Base-by-base conservation (phyloP, 2,113 vertebrate genomes). In the Megaptera novaeangliae region DNA sequence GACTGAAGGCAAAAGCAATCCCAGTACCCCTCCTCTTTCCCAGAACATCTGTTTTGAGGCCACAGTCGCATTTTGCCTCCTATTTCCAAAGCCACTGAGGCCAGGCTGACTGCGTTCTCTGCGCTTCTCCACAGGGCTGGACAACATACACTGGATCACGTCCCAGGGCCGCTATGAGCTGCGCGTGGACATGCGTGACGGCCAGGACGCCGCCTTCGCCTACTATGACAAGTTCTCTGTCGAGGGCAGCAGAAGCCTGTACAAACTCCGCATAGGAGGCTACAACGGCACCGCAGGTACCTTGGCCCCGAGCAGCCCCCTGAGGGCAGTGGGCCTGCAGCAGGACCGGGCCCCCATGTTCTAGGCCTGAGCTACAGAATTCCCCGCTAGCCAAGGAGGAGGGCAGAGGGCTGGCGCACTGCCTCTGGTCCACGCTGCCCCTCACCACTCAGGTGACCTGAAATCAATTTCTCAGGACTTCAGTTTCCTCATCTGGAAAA, bases 261-360 rank as follows among this genome's bases (percentile, higher is more conserved):
- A 99, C 98, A 99, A 99, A 97, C 99, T 99, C 85, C 98, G 99
- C 25, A 98, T 99, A 55, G 99, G 99, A 95, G 98, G 99, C 97
- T 99, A 99, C 99, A 99, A 99, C 0, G 99, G 99, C 98, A 99
- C 99, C 0, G 99, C 99, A 44, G 99, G 99, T 99, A 99, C 92
- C 84, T 6, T 1, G 63, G 3, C 0, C 23, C 59, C 4, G 8
- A 3, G 2, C 23, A 46, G 57, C 23, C 59, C 41, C 46, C 7
- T 36, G 11, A 0, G 6, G 41, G 44, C 14, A 2, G 20, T 2
- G 68, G 85, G 12, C 9, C 2, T 52, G 69, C 5, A 17, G 55
- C 78, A 15, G 20, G 27, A 29, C 49, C 0, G 3, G 75, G 36
- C 11, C 82, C 14, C 52, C 15, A 27, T 0, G 0, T 31, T 23